Conservation (phyloP, 2,797 vertebrate genomes). For the Pelobates cultripes region DNA sequence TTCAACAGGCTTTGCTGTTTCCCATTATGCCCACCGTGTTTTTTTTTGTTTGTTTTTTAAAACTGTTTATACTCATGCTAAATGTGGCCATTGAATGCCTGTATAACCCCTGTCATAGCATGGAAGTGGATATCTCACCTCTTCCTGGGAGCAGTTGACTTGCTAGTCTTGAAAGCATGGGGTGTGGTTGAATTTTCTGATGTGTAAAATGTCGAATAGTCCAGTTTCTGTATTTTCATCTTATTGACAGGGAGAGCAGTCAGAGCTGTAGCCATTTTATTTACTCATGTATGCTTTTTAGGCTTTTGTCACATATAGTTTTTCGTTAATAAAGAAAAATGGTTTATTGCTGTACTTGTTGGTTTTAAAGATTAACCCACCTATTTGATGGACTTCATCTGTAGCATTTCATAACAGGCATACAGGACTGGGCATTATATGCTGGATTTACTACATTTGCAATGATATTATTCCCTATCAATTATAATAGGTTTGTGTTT, state of each 20-base stretch:
- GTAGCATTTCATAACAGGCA: neutral
- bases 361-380: neutral
- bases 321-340: neutral
- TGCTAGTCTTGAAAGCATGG: slow-evolving; percentile 39
- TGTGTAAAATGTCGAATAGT: slow-evolving; percentile 34
- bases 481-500: neutral
- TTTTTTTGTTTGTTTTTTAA: neutral
- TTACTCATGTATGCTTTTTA: neutral
- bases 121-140: slow-evolving; percentile 30
- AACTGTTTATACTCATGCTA: neutral
- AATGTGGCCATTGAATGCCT: neutral
- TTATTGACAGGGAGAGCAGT: slow-evolving; percentile 12
- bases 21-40: neutral
- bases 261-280: slow-evolving; percentile 26
- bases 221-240: slow-evolving; percentile 12
- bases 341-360: neutral
- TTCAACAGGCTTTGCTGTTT: neutral
- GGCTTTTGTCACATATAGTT: neutral
- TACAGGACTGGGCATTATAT: neutral
- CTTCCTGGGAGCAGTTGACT: slow-evolving; percentile 39
- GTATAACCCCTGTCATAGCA: neutral
- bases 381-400: neutral
- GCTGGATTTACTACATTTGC: no score
- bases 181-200: slow-evolving; percentile 53
- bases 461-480: neutral